These are phyloP conservation scores for Melieria crassipennis DNA, from an alignment of 2,888 invertebrate genomes.

Conservation along the genomic window DNA sequence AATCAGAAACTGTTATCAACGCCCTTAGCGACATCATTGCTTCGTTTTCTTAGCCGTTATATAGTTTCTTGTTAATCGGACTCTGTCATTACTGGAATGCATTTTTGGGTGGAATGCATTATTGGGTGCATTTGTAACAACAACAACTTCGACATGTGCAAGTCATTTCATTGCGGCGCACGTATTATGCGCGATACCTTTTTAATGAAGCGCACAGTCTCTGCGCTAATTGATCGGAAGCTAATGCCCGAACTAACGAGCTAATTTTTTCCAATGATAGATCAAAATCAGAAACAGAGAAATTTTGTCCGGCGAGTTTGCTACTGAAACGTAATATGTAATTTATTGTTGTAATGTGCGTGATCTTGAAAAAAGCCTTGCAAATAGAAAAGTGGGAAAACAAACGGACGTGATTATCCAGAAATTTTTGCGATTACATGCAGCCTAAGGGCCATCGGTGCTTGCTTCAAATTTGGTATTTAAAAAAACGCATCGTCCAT, in stretches of 20 bases:
- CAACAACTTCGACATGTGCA: neutral
- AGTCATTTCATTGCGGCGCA: neutral
- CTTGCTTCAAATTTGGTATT: too few relatives aligned
- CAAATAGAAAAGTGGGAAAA: neutral
- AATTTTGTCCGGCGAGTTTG: too few relatives aligned
- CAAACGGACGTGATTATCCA: slow-evolving; percentile 19
- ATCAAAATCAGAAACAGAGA: neutral
- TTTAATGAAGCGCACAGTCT: neutral
- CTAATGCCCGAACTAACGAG: neutral
- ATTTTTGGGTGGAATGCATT: too few relatives aligned
- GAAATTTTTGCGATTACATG: neutral
- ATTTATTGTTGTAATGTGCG: neutral
- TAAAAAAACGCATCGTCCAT: too few relatives aligned
- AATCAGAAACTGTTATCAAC: neutral
- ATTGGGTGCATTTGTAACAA: neutral
- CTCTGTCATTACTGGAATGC: too few relatives aligned
- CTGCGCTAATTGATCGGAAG: slow-evolving; percentile 16
- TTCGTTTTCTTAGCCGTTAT: neutral
- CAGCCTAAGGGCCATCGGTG: too few relatives aligned
- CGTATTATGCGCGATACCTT: too few relatives aligned
- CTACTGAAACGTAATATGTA: too few relatives aligned
- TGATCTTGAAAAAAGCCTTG: slow-evolving; percentile 15
- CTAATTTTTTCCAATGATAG: slow-evolving; percentile 19
- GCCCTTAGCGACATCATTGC: neutral
- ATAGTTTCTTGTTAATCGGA: neutral